phyloP scores from a whole-genome alignment of 2,797 vertebrate species.

The Danionella dracula region DNA sequence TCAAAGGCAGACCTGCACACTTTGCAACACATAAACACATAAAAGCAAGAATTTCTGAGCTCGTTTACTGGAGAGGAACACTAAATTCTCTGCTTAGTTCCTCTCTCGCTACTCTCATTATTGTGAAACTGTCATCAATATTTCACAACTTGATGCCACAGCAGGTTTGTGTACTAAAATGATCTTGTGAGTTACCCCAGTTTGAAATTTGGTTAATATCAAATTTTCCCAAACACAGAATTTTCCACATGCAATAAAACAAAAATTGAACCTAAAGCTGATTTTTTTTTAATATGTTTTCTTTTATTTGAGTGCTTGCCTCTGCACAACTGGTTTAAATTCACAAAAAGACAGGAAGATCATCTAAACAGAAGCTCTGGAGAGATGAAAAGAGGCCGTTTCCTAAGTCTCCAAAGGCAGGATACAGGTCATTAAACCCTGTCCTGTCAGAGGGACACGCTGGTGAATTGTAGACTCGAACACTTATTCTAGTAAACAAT shows the following conservation, averaged over 20 bases:
- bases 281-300: too few relatives aligned
- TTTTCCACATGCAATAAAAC: conserved; percentile 3
- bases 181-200: conserved; percentile 30
- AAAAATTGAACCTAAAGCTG: too few relatives aligned
- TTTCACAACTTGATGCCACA: conserved; percentile 27
- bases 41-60: conserved; percentile 13
- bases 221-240: too few relatives aligned
- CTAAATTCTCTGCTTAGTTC: conserved; percentile 16
- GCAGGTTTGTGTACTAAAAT: conserved; percentile 34
- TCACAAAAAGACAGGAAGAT: background rate
- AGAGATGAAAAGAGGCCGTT: background rate
- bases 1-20: conserved; percentile 9
- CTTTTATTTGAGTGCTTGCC: background rate
- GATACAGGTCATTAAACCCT: background rate
- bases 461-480: background rate
- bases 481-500: background rate
- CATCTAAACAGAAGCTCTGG: background rate
- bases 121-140: conserved; percentile 25
- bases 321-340: background rate
- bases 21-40: conserved; percentile 15
- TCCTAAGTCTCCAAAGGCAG: background rate
- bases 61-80: conserved; percentile 1
- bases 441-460: background rate
- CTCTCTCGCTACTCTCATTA: background rate
- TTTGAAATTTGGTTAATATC: too few relatives aligned